Evolutionary conservation across 2,888 invertebrate species (phyloP), one percentile per base, ranked within the genome.

Genomic region (Agriopis aurantiaria): DNA sequence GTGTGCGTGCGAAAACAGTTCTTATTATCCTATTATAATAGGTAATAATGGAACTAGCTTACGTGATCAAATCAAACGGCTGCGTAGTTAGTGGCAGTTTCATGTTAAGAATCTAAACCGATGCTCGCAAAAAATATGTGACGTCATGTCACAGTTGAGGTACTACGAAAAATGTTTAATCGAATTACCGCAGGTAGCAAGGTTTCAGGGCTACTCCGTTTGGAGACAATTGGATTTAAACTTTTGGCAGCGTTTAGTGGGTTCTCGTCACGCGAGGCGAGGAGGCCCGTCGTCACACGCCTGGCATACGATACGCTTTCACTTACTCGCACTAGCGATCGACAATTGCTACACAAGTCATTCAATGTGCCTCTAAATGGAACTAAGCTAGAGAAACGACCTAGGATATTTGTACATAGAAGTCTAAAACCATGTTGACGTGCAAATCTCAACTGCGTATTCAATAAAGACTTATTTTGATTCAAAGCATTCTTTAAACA

Each of bases 221-320:
- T 69, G 23, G 66, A 72, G 63, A 82, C 80, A 91, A 92, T 91
- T 89, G 90, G 91, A 91, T 91, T 90, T 87, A 73, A 84, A 87
- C 79, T 89, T 90, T 90, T 80, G 86, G 88, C 78, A 82, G 72
- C 84, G 85, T 89, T 90, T 80, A 84, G 85, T 84, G 86, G 89
- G 78, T 86, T 89, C 85, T 78, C 78, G 75, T 76, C 86, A 88
- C 85, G 85, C 84, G 82, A 82, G 75, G 85, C 84, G 82, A 82
- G 75, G 72, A 78, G 77, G 71, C 74, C 77, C 69, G 74, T 77
- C 78, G 79, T 78, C 76, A 78, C 78, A 80, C 79, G 81, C 72
- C 72, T 80, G 78, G 76, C 79, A 83, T 84, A 80, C 73, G 79
- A 83, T 84, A 84, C 78, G 79, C 80, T 86, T 85, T 85, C 81